Conservation (phyloP, 2,113 vertebrate genomes). For the Bucco capensis region DNA sequence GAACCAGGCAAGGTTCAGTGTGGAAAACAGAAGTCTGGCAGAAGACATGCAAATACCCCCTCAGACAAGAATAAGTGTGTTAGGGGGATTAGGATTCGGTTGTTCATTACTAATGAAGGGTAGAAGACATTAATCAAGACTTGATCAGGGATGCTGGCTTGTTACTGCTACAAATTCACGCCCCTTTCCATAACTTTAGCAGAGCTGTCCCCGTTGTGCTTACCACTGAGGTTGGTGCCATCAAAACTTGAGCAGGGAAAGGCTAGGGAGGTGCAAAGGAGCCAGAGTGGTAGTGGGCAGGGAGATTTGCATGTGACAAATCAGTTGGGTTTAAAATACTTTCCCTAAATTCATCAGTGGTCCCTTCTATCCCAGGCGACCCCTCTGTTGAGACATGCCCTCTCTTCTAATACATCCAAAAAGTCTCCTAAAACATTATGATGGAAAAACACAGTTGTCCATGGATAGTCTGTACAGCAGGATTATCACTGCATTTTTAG, state of each 20-base stretch:
- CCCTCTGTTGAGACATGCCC: background rate
- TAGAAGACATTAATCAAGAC: background rate
- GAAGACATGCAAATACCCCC: background rate
- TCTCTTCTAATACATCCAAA: background rate
- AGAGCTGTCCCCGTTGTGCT: background rate
- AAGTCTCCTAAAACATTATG: background rate
- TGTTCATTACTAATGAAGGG: background rate
- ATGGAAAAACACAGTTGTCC: background rate
- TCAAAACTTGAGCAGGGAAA: background rate
- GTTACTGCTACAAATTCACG: fast-evolving
- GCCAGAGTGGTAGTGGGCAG: background rate
- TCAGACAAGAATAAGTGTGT: background rate
- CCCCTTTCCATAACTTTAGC: background rate
- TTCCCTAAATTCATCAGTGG: background rate
- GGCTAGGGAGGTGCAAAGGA: background rate
- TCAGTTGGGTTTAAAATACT: background rate
- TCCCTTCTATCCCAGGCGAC: background rate
- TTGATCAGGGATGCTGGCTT: background rate
- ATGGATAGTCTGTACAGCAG: background rate
- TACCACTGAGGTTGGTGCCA: fast-evolving
- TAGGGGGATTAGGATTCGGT: background rate
- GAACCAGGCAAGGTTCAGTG: background rate
- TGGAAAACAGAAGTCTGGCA: background rate
- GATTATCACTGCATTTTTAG: background rate
- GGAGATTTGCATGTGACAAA: background rate